Evolutionary conservation across 2,797 vertebrate species (phyloP), one percentile per base, ranked within the genome.

Genomic region (Falco novaeseelandiae): DNA sequence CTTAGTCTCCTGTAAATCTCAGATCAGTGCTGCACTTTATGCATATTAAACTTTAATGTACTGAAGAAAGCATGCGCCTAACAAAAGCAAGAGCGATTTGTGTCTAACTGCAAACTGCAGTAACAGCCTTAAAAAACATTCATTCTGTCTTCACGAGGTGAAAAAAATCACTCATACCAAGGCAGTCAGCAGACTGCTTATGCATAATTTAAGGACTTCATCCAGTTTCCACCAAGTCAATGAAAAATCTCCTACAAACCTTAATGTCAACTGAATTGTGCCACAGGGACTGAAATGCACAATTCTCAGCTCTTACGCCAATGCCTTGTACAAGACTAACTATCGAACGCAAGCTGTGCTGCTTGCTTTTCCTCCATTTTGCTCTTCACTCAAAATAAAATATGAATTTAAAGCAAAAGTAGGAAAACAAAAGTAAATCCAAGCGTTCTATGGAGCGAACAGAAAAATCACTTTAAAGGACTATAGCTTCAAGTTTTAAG

Each of bases 191-290:
- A 94, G 69, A n/a, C 87, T 83, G 65, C 70, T 89, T 36, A 59
- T 85, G 21, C 84, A 94, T 87, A n/a, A 95, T 92, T 91, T 15
- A 96, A 71, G 10, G 94, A 52, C 46, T 44, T 91, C 74, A 44
- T 83, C 48, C 67, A 57, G 63, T 70, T 93, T 83, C 87, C 55
- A 96, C 34, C 18, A 38, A 59, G 84, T 70, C 91, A 89, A 10
- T 80, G 87, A 91, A 80, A 87, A 73, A 77, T 63, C 73, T 82
- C 80, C 51, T 55, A 5, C 87, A 63, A 80, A 63, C 59, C 44
- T 54, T 52, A 17, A 51, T 7, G 42, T 20, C 81, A 73, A 30
- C 59, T 21, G n/a, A 77, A 40, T 1, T 7, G n/a, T 55, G 87
- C 87, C 72, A 66, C n/a, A 10, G 82, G 86, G 91, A 78, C 8